These are phyloP conservation scores for Epicauta chinensis DNA, from an alignment of 1,140 invertebrate species.

Conservation along the genomic window DNA sequence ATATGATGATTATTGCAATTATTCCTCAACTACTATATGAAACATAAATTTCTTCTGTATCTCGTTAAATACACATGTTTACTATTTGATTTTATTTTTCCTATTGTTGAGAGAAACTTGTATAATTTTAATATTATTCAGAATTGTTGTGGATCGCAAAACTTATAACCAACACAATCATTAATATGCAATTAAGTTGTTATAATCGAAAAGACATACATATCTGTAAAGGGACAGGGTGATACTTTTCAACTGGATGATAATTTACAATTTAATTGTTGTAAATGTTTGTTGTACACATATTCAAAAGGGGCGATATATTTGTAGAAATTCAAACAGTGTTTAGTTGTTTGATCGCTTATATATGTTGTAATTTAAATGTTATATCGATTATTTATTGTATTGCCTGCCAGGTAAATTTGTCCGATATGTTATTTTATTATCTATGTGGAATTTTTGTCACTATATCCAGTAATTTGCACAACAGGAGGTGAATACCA, in stretches of 20 bases:
- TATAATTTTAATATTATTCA: too few relatives aligned
- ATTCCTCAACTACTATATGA: too few relatives aligned
- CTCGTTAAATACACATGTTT: too few relatives aligned
- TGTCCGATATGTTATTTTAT: too few relatives aligned
- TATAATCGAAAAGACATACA: not conserved
- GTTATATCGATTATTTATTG: constrained; percentile 7
- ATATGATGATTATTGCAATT: too few relatives aligned
- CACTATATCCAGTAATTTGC: too few relatives aligned
- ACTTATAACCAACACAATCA: constrained; percentile 1
- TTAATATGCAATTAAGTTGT: constrained; percentile 9
- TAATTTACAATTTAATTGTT: constrained; percentile 14
- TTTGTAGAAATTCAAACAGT: not conserved
- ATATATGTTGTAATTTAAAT: constrained; percentile 4
- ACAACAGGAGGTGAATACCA: too few relatives aligned
- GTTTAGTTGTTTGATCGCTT: not conserved
- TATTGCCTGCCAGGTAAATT: not conserved
- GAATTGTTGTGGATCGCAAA: not conserved
- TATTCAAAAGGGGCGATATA: not conserved
- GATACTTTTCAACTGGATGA: not conserved
- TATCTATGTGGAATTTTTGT: too few relatives aligned
- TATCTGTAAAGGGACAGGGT: too few relatives aligned
- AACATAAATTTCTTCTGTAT: too few relatives aligned
- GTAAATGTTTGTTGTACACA: constrained; percentile 5
- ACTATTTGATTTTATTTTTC: too few relatives aligned
- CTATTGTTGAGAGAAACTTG: too few relatives aligned